Evolutionary conservation across 2,113 vertebrate genomes (phyloP), one percentile per base, ranked within the genome.

Genomic region (Onychostruthus taczanowskii): DNA sequence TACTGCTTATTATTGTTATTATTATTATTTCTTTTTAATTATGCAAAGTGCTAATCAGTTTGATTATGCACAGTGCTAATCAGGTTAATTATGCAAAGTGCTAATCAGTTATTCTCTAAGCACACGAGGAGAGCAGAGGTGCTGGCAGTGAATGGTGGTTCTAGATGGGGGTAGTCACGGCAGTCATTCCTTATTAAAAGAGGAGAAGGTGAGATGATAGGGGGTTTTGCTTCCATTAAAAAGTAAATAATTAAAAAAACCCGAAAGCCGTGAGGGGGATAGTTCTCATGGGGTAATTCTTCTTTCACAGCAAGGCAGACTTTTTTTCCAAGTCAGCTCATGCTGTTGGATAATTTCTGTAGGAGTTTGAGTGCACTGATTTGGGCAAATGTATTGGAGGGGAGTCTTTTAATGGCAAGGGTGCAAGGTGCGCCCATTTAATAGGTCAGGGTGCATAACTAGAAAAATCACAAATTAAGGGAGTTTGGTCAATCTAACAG

Each of bases 21-120:
- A 98, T 98, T 98, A 98, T 98, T 98, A 98, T 98, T 98, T 98
- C 98, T 98, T 98, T 98, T 98, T 98, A 98, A 98, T 98, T 98
- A 98, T 98, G 98, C 98, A 98, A 97, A 98, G 98, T 98, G 98
- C 98, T 98, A 98, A 98, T 98, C 98, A 98, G 98, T 98, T 98
- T 98, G 98, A 98, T 98, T 98, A 98, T 98, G 98, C 98, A 98
- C 97, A 98, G 98, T 98, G 98, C 98, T 98, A 98, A 98, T 98
- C 98, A 98, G 98, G 98, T 98, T 98, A 98, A 98, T 98, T 98
- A 98, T 98, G 98, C 98, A 98, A 98, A 98, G 98, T 98, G 98
- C 98, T 98, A 98, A 98, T 98, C 98, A 98, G 98, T 98, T 98
- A 98, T 98, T 98, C 98, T 98, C 97, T 97, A 98, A 98, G 98